Percentiles rank a stretch among this genome's conserved stretches.
These are phyloP conservation scores for Melieria crassipennis DNA, from an alignment of 2,888 invertebrate genomes.

Conservation along the genomic window DNA sequence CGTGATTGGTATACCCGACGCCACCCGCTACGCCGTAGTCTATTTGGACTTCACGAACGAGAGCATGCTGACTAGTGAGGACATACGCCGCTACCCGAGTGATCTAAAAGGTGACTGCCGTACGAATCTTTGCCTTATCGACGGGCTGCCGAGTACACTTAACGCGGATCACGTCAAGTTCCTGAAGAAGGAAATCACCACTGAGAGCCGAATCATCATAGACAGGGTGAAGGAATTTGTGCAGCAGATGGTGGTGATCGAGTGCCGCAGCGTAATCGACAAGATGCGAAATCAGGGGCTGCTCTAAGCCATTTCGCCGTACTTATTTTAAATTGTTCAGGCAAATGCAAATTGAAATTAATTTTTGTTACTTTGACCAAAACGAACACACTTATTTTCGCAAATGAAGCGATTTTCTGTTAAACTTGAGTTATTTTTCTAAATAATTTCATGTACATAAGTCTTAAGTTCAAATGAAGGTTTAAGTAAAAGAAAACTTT, in stretches of 20 bases:
- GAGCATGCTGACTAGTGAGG: constrained; percentile 34
- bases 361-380: no score
- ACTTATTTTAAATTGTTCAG: no score
- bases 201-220: constrained; percentile 31
- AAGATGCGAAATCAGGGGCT: constrained; percentile 5
- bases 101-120: constrained; percentile 44
- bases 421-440: no score
- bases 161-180: constrained; percentile 30
- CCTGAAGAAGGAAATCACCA: constrained; percentile 27
- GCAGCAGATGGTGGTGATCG: constrained; percentile 21
- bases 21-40: constrained; percentile 41
- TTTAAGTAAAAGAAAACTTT: no score
- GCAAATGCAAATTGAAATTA: no score
- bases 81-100: constrained; percentile 48
- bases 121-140: constrained; percentile 46
- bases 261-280: constrained; percentile 17
- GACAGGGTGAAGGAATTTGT: constrained; percentile 34
- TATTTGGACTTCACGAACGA: constrained; percentile 52
- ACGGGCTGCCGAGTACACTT: constrained; percentile 42
- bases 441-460: no score
- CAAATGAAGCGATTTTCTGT: no score
- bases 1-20: constrained; percentile 37
- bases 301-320: background rate
- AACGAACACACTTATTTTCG: no score
- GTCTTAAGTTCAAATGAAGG: no score